A percentile compares a stretch with the other conserved stretches of the same genome.
phyloP scores from a whole-genome alignment of 1,140 invertebrate species.

The Drosophila miranda region DNA sequence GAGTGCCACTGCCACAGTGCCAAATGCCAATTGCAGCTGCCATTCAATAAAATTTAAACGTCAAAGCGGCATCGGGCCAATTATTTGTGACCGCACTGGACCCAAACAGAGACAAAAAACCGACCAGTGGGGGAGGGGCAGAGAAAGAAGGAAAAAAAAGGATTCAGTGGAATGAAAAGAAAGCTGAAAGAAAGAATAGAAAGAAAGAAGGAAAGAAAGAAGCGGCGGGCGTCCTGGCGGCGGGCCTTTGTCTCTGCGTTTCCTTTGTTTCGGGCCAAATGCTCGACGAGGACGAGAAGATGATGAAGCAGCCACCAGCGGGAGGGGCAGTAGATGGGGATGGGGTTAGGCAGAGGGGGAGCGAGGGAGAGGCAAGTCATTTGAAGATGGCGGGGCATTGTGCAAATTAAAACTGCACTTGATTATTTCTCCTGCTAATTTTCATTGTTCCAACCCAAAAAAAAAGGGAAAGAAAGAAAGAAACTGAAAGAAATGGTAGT shows the following conservation, averaged over 20 bases:
- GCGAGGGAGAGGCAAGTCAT: neutral
- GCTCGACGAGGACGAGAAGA: conserved; percentile 5
- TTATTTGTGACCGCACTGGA: conserved; percentile 73
- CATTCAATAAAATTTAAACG: conserved; percentile 78
- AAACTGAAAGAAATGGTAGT: neutral
- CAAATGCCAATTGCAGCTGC: conserved; percentile 72
- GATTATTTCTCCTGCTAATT: conserved; percentile 76
- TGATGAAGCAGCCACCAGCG: neutral
- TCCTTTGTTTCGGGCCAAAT: conserved; percentile 50
- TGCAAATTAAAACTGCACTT: conserved; percentile 76
- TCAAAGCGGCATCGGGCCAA: conserved; percentile 68
- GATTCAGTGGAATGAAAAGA: neutral
- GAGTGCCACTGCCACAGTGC: conserved; percentile 31
- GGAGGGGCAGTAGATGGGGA: neutral
- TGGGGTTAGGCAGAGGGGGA: conserved; percentile 6
- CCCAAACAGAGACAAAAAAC: conserved; percentile 30
- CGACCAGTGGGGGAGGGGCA: neutral
- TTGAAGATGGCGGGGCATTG: conserved; percentile 43
- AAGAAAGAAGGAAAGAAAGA: conserved; percentile 31
- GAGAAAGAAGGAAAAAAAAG: neutral
- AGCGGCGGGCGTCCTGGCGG: conserved; percentile 34
- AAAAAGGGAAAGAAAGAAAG: conserved; percentile 16
- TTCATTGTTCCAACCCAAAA: conserved; percentile 57
- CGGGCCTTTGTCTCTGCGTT: conserved; percentile 48
- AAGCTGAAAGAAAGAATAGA: conserved; percentile 1